These are phyloP conservation scores for Sarcophaga rosellei DNA, from an alignment of 2,888 invertebrate genomes.

Conservation along the genomic window DNA sequence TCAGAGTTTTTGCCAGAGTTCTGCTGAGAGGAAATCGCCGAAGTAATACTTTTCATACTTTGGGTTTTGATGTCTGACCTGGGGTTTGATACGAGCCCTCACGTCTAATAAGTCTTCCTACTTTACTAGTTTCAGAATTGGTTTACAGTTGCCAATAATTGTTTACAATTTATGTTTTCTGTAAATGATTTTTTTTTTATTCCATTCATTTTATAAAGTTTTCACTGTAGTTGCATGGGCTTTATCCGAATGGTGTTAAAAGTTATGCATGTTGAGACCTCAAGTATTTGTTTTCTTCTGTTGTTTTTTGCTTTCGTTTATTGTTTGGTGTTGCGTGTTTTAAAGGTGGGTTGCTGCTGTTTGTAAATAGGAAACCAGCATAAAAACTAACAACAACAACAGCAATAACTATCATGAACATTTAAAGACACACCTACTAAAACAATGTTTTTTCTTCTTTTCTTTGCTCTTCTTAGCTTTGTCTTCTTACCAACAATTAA, in stretches of 20 bases:
- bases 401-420: constrained; percentile 42
- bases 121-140: no score
- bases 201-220: background rate
- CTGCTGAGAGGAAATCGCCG: no score
- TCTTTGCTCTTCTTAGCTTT: constrained; percentile 24
- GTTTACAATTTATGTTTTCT: background rate
- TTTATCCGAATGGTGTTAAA: constrained; percentile 64
- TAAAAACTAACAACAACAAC: background rate
- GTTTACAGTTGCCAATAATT: no score
- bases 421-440: constrained; percentile 65
- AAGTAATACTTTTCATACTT: no score
- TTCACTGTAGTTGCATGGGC: constrained; percentile 61
- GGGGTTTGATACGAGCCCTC: no score
- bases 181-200: background rate
- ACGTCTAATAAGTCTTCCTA: no score
- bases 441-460: constrained; percentile 8
- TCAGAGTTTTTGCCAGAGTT: no score
- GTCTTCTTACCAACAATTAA: constrained; percentile 60
- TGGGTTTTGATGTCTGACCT: no score
- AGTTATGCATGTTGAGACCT: constrained; percentile 67
- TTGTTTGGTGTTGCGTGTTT: constrained; percentile 57
- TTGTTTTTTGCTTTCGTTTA: constrained; percentile 42
- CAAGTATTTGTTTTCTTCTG: constrained; percentile 64
- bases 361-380: constrained; percentile 1
- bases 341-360: constrained; percentile 61